phyloP scores from a whole-genome alignment of 2,113 vertebrate species.

The Cettia cetti region DNA sequence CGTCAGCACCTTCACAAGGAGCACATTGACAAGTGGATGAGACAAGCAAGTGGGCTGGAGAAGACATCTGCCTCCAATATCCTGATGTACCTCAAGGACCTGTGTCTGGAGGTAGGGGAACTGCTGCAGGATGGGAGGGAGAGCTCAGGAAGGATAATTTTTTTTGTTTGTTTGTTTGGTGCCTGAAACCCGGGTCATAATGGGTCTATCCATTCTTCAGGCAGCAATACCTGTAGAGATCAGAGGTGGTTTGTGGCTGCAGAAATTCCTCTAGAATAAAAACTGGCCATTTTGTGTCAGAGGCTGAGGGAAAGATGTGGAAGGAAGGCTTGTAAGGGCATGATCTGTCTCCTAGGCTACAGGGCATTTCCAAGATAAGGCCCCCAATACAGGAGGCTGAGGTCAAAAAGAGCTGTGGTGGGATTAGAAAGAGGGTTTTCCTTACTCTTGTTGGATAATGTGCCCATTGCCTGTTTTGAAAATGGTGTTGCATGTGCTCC shows the following conservation, averaged over 20 bases:
- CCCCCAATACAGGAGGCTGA: not conserved
- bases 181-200: accelerated
- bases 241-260: not conserved
- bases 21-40: not conserved
- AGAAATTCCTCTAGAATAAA: not conserved
- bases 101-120: not conserved
- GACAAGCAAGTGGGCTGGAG: slow-evolving; percentile 3
- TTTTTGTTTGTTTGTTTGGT: not conserved
- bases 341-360: not conserved
- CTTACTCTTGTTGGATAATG: accelerated
- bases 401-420: accelerated
- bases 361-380: accelerated
- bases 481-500: not conserved
- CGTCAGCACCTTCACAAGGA: slow-evolving; percentile 9
- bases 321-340: accelerated
- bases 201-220: not conserved
- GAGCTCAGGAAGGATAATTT: not conserved
- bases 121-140: not conserved
- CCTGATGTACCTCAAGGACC: not conserved
- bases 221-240: not conserved
- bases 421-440: not conserved
- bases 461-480: not conserved
- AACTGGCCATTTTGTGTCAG: accelerated
- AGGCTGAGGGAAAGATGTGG: not conserved
- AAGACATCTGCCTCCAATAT: not conserved